Base-by-base conservation (phyloP, 2,888 invertebrate genomes). In the Ectemnius lituratus region DNA sequence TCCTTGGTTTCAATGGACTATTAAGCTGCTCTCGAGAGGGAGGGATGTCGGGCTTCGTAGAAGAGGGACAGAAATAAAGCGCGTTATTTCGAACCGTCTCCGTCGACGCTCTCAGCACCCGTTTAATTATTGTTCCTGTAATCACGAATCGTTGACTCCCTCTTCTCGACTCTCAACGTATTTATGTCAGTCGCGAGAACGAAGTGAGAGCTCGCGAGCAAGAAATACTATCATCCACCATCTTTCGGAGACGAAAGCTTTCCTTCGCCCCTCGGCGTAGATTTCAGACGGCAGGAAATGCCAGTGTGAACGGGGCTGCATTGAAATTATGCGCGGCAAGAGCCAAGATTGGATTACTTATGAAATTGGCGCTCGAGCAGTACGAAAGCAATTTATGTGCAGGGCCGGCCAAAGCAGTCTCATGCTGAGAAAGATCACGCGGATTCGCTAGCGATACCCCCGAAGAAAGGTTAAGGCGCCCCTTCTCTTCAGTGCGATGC, bases 281-380 rank as follows among this genome's bases (percentile, higher is more conserved):
- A 46, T 67, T 58, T 63, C 61, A 56, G 46, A n/a, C 20, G 57
- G 5, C 2, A 6, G 37, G 1, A 11, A 37, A 4, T 16, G 8
- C 52, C 5, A 13, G 18, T 2, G 49, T 56, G 47, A 52, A 18
- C 59, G 37, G 1, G 28, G 70, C 70, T 73, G 73, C 73, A 77
- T 72, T 63, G 77, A 74, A 82, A 80, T 81, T 81, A 83, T 83
- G 78, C 70, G 72, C 72, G 81, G 78, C 76, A 82, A 83, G 80
- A 85, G 70, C 80, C 78, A 80, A 84, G 83, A 85, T 84, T 82
- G 84, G 80, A 86, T 88, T 86, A 87, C 86, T 87, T 84, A 88
- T 85, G 81, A 80, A 83, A 84, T 78, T 82, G 79, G 75, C 75
- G 80, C 67, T 64, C 70, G 62, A 69, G 65, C 76, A 81, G 82